These are phyloP conservation scores for Pelodiscus sinensis DNA, from an alignment of 2,113 vertebrate genomes.

Conservation along the genomic window DNA sequence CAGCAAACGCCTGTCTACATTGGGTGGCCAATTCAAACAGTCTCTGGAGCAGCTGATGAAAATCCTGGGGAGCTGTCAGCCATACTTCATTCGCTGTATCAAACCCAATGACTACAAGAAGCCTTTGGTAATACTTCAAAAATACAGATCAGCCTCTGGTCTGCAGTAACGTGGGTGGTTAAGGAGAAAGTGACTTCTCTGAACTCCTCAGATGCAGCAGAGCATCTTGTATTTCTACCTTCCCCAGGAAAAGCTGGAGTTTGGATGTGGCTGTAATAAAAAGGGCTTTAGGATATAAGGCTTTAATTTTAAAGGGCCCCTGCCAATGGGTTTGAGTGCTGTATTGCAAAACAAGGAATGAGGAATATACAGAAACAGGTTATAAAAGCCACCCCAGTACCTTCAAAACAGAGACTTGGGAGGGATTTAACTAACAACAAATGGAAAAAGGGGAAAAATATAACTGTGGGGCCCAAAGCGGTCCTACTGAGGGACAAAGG, in stretches of 20 bases:
- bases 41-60: conserved; percentile 97
- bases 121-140: conserved; percentile 85
- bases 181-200: background rate
- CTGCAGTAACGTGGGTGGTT: background rate
- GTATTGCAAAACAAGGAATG: background rate
- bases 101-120: conserved; percentile 98
- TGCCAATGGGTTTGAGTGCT: background rate
- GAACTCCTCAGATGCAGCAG: background rate
- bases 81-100: conserved; percentile 96
- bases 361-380: background rate
- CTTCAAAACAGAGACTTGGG: background rate
- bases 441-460: background rate
- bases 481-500: background rate
- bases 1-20: conserved; percentile 83
- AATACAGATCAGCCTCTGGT: background rate
- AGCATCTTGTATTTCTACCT: background rate
- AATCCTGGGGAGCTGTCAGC: conserved; percentile 89
- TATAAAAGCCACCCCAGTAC: background rate
- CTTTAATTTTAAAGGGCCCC: background rate
- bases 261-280: background rate
- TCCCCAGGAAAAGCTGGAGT: background rate
- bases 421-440: background rate
- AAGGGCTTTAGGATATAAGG: background rate
- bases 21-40: conserved; percentile 92
- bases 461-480: background rate